Base-by-base conservation (phyloP, 2,113 vertebrate genomes). In the Naja naja region DNA sequence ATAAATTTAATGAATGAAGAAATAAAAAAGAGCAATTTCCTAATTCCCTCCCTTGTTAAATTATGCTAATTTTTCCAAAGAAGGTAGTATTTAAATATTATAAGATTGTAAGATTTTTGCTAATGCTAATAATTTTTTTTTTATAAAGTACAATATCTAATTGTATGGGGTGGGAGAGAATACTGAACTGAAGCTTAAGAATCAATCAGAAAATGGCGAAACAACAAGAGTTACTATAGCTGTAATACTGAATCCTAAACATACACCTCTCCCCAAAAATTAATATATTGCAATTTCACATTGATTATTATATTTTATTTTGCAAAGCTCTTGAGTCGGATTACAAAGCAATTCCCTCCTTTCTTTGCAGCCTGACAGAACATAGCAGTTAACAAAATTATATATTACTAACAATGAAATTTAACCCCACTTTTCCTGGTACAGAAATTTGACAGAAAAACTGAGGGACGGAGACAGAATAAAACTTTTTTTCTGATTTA, bases 371-470 rank as follows among this genome's bases (percentile, higher is more conserved):
- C 10, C 0, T n/a, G 45, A 16, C 12, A 9, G 7, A 30, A 45
- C 43, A 8, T 30, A 64, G 20, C n/a, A n/a, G 4, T n/a, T 20
- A 45, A 20, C 56, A 92, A 55, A 93, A 6, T 1, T 56, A 54
- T 54, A 22, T 55, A 88, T 20, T 53, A 54, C 9, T 1, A 88
- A 1, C 20, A 93, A 56, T n/a, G 45, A 90, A 34, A 7, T 85
- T 86, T n/a, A 89, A 56, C 74, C 91, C 74, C 88, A 95, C 45
- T 85, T 30, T 86, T 58, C 74, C 53, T 45, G 22, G 43, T 86
- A 91, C 12, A 86, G 9, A 89, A 91, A 89, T 90, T 91, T 92
- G 30, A 91, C 88, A 69, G 64, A 91, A 89, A 81, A 39, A 91
- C 53, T 54, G 87, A 81, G 74, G 74, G 74, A 81, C 34, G 39